Evolutionary conservation across 2,888 invertebrate genomes (phyloP), one percentile per base, ranked within the genome.

Genomic region (Drosophila ezoana): DNA sequence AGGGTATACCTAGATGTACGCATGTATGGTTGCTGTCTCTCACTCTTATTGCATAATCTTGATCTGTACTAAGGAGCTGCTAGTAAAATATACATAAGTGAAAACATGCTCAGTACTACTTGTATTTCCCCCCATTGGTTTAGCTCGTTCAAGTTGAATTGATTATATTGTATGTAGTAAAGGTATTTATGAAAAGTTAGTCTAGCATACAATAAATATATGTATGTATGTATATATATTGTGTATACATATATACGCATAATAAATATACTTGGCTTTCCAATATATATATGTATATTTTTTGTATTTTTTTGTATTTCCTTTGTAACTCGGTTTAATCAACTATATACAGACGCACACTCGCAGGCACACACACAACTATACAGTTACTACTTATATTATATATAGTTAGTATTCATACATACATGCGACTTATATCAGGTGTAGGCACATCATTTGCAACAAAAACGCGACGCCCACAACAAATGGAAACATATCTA

Each of bases 361-460:
- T 41, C 48, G 40, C 69, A 62, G 28, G 47, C 23, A n/a, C 45
- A 32, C 45, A 32, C 23, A 38, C 43, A 44, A 23, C 32, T 67
- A 51, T 58, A 37, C 51, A 51, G 14, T 38, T 44, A 32, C 23
- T 58, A 32, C 45, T 57, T 67, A 59, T 63, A 63, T 47, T 62
- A 32, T n/a, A 32, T n/a, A 13, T 23, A 72, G 23, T 49, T 73
- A 73, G 61, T 61, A 62, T 35, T 37, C 40, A 51, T 40, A 48
- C 58, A 51, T 37, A 63, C 37, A 65, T 43, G 70, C 61, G 62
- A 62, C 47, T 72, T 60, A 74, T 60, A 75, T 48, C 78, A 58
- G 69, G 68, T 67, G 84, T 87, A 90, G 89, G 89, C 90, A 90
- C 89, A 78, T 81, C 83, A 87, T 78, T 87, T 83, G 79, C 81